A percentile compares a stretch with the other conserved stretches of the same genome.
These are phyloP conservation scores for Drosophila teissieri DNA, from an alignment of 1,140 invertebrate genomes.

Conservation along the genomic window DNA sequence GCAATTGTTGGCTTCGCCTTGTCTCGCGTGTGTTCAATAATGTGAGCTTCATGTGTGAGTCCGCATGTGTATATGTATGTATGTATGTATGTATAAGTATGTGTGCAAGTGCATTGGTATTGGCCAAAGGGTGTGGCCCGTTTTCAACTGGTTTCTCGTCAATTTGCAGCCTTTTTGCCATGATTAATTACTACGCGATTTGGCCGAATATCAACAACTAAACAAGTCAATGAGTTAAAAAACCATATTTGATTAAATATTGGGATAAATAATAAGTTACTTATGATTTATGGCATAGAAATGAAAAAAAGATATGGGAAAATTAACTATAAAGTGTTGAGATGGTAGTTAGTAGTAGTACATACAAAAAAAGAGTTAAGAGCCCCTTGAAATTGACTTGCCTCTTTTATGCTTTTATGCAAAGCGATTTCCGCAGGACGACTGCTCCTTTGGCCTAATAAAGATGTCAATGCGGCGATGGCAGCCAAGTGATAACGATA, in stretches of 20 bases:
- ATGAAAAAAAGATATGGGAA: neutral
- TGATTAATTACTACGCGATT: slow-evolving; percentile 24
- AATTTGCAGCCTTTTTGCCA: slow-evolving; percentile 1
- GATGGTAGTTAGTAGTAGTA: too few species aligned
- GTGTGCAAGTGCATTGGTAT: slow-evolving; percentile 6
- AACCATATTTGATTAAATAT: too few species aligned
- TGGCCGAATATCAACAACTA: neutral
- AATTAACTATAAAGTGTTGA: neutral
- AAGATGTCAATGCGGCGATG: slow-evolving; percentile 64
- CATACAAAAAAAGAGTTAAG: too few species aligned
- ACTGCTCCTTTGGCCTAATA: slow-evolving; percentile 23
- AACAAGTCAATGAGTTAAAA: too few species aligned
- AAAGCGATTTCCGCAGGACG: too few species aligned
- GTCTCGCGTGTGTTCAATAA: slow-evolving; percentile 74
- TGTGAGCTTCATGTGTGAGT: slow-evolving; percentile 38
- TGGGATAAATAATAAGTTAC: too few species aligned
- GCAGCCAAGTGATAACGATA: slow-evolving; percentile 56
- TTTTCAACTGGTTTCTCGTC: slow-evolving; percentile 18
- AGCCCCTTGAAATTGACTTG: neutral
- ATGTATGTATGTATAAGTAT: too few species aligned
- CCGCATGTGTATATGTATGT: neutral
- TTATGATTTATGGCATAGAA: too few species aligned
- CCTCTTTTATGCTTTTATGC: neutral
- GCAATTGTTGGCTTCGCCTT: slow-evolving; percentile 26
- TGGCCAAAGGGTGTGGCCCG: slow-evolving; percentile 51